phyloP scores from a whole-genome alignment of 2,888 invertebrate genomes.

The Synergus itoensis region DNA sequence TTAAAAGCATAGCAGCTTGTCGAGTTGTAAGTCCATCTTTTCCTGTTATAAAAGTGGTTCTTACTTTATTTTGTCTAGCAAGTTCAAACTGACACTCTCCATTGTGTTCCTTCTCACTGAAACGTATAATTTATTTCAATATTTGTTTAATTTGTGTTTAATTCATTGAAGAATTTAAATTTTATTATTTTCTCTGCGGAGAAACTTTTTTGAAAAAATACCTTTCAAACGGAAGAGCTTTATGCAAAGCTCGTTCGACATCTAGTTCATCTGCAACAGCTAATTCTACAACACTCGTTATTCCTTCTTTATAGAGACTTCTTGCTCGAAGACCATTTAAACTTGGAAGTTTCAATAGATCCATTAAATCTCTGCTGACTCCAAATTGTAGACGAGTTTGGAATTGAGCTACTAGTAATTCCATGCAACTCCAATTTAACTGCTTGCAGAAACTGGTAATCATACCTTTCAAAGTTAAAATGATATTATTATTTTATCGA shows the following conservation, averaged over 20 bases:
- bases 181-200: slow-evolving; percentile 6
- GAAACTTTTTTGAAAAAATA: slow-evolving; percentile 58
- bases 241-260: slow-evolving; percentile 88
- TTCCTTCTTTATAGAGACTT: slow-evolving; percentile 89
- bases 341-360: slow-evolving; percentile 91
- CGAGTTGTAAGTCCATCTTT: slow-evolving; percentile 88
- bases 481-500: neutral
- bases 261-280: slow-evolving; percentile 85
- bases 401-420: slow-evolving; percentile 94
- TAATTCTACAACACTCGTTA: slow-evolving; percentile 87
- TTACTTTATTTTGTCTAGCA: slow-evolving; percentile 84
- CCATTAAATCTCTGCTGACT: slow-evolving; percentile 93
- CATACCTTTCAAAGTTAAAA: slow-evolving; percentile 84
- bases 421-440: slow-evolving; percentile 94
- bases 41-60: slow-evolving; percentile 89
- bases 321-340: slow-evolving; percentile 92
- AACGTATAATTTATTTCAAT: slow-evolving; percentile 21
- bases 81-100: slow-evolving; percentile 82
- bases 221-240: slow-evolving; percentile 91
- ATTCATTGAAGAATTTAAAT: neutral
- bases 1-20: slow-evolving; percentile 89
- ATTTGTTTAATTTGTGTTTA: neutral
- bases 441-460: slow-evolving; percentile 97
- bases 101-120: slow-evolving; percentile 85
- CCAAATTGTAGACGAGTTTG: slow-evolving; percentile 97